A percentile compares a stretch with the other conserved stretches of the same genome.
These are phyloP conservation scores for Stomorhina lunata DNA, from an alignment of 2,888 invertebrate genomes.

Conservation along the genomic window DNA sequence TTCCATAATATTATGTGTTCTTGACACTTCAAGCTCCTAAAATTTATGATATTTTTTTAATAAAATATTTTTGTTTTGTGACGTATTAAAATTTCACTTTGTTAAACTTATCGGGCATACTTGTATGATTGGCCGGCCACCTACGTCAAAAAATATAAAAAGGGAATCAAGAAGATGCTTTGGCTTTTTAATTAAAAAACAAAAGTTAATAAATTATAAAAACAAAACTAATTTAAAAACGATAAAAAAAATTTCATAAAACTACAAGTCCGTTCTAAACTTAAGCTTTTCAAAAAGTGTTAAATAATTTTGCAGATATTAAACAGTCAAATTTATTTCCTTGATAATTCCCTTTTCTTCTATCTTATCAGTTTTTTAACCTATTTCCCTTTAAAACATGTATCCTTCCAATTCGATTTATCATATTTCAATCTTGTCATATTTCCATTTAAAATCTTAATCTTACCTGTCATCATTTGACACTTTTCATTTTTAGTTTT, in stretches of 20 bases:
- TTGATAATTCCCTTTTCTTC: not conserved
- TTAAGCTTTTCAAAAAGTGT: too few species aligned
- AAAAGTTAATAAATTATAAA: not conserved
- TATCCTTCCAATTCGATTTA: constrained; percentile 41
- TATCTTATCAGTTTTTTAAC: not conserved
- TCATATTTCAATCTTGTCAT: constrained; percentile 26
- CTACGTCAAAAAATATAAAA: not conserved
- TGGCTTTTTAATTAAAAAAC: not conserved
- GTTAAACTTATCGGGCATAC: constrained; percentile 43
- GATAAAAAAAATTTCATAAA: too few species aligned
- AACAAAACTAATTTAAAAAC: too few species aligned
- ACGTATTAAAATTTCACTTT: constrained; percentile 19
- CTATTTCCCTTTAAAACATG: not conserved
- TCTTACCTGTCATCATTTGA: constrained; percentile 40
- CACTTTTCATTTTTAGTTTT: not conserved
- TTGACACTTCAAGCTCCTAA: not conserved
- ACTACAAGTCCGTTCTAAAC: not conserved
- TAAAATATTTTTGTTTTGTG: not conserved
- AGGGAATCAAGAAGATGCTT: constrained; percentile 21
- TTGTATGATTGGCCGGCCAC: constrained; percentile 52
- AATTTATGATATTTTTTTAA: constrained; percentile 15
- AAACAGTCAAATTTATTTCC: too few species aligned
- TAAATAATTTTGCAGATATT: too few species aligned
- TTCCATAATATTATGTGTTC: not conserved
- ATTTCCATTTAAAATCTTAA: not conserved